phyloP scores from a whole-genome alignment of 2,888 invertebrate genomes.

The Netelia fuscicornis region DNA sequence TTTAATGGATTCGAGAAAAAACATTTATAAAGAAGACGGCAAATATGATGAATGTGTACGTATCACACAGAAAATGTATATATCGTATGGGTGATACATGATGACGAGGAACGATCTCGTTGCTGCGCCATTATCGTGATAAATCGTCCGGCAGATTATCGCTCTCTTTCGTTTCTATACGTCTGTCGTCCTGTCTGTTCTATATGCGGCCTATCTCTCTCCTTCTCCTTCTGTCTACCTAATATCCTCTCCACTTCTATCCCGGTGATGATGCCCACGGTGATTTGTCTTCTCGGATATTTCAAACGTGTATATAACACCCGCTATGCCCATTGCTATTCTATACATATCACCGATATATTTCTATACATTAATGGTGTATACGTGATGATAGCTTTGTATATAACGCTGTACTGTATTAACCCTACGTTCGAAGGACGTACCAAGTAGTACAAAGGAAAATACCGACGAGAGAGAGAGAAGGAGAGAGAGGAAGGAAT shows the following conservation, averaged over 20 bases:
- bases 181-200: neutral
- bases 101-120: conserved; percentile 41
- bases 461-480: neutral
- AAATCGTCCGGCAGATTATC: conserved; percentile 62
- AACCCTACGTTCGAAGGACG: neutral
- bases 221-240: conserved; percentile 26
- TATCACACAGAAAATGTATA: conserved; percentile 1
- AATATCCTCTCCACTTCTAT: conserved; percentile 17
- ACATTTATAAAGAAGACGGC: no score
- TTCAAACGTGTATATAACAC: conserved; percentile 9
- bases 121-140: conserved; percentile 59
- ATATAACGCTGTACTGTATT: neutral
- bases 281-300: conserved; percentile 62
- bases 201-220: neutral
- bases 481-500: conserved; percentile 12
- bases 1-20: no score
- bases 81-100: conserved; percentile 12
- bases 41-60: neutral
- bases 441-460: conserved; percentile 19
- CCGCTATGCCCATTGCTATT: neutral
- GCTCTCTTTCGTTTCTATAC: neutral
- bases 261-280: conserved; percentile 41
- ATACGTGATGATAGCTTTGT: neutral
- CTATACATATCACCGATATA: neutral
- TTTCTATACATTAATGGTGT: neutral